Evolutionary conservation across 2,113 vertebrate genomes (phyloP), one percentile per base, ranked within the genome.

Genomic region (Pterocles gutturalis): DNA sequence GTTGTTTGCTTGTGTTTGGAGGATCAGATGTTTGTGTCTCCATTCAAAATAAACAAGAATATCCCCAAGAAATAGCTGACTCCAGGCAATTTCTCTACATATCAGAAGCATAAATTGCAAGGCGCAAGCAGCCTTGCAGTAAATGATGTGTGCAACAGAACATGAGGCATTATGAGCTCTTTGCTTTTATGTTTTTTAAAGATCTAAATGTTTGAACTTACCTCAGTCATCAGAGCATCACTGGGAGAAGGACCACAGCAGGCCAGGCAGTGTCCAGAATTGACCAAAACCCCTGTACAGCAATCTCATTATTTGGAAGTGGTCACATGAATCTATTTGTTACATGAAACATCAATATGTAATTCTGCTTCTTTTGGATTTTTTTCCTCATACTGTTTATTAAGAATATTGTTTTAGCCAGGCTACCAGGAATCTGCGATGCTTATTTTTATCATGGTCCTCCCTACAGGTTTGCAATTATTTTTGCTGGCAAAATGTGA

Each of bases 401-500:
- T 87, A 55, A 58, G 41, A 91, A 38, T 87, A 66, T 94, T 93
- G 22, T 94, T 94, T 92, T 90, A 94, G 82, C 79, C 61, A 89
- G 87, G 84, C 55, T 64, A 88, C 18, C 36, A 45, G 65, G 48
- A 94, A 95, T 53, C 20, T 9, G 71, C 96, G 60, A 80, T 83
- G 28, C 13, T 96, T 95, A 75, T 92, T 96, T 94, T 94, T 83
- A 61, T 87, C 69, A 73, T 29, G 58, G 38, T 75, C 6, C 41
- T 95, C 58, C 53, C 60, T 81, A 83, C 76, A 75, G 26, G 6
- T 82, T 84, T 81, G 29, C 46, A 75, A 60, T 66, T 96, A 75
- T 96, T 95, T 92, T 94, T 94, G 15, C 72, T 96, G 95, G 91
- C 67, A 87, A 95, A 71, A 90, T 20, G 7, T 61, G 15, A 36